Evolutionary conservation across 1,140 invertebrate species (phyloP), one percentile per base, ranked within the genome.

Genomic region (Helicorthomorpha holstii): DNA sequence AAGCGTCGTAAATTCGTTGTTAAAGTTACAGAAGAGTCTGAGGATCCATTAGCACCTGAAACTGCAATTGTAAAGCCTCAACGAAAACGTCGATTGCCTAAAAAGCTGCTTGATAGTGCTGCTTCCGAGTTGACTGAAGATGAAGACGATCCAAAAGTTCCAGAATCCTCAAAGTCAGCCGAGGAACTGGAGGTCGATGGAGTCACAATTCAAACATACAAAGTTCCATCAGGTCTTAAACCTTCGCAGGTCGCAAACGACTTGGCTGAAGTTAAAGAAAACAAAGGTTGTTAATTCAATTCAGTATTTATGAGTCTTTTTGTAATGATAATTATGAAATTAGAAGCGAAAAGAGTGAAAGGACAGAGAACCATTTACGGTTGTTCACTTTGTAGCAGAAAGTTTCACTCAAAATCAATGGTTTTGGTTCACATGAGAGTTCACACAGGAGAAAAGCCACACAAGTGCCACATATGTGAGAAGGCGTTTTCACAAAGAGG

Each of bases 401-500:
- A 34, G 29, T 34, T 34, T 16, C 16, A 7, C 7, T 34, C 29
- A 7, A 7, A 16, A 34, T 34, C 29, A 7, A 7, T 34, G 7
- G 29, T 49, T 44, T 60, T 65, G 43, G 62, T 66, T 38, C 73
- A 75, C 55, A 58, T 62, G 42, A 63, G 69, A 55, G 61, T 63
- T 50, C 73, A 75, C 58, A 66, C 65, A 52, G 71, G 64, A 14
- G 66, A 64, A 55, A 64, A 63, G 29, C 63, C 63, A 25, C 64
- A 59, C 52, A 47, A 52, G 23, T 73, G 71, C 56, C 7, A 46
- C 21, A 22, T 46, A 7, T 73, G 71, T 57, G 57, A 61, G 2
- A 52, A 52, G 24, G 27, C 44, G 3, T 52, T 52, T 22, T 47
- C 29, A 34, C 29, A 34, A 34, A 34, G 29, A 16, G 29, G 29